Evolutionary conservation across 2,888 invertebrate species (phyloP), one percentile per base, ranked within the genome.

Genomic region (Elgonia sp.): DNA sequence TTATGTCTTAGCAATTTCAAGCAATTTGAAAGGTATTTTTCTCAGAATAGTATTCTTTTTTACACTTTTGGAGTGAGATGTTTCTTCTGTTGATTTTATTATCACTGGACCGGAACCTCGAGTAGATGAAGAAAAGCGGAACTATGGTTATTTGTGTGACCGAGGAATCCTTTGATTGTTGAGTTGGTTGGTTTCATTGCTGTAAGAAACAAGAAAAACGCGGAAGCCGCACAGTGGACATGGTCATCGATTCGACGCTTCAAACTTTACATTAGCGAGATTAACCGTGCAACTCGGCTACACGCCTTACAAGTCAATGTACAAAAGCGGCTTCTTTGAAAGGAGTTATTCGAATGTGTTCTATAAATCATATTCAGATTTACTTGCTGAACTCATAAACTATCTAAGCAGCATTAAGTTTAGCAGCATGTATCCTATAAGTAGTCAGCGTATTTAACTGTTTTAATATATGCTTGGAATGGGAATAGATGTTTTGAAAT

Each of bases 351-450:
- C 90, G 81, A 86, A 63, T 86, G 67, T 62, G 80, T 75, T 77
- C 87, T 82, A 88, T 93, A 93, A 93, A 92, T 93, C 92, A 93
- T 92, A 91, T 90, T 92, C 91, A 89, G 90, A 91, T 91, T 91
- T 91, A 92, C 91, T 91, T 92, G 91, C 90, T 90, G 86, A 88
- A 88, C 88, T 89, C 91, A 89, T 91, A 90, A 92, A 91, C 83
- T 75, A 90, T 57, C 84, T 77, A 81, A 50, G 87, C 50, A 88
- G 86, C 87, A 65, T 89, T 84, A 84, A 88, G 86, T 90, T 86
- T 72, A 86, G 77, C 77, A 75, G 87, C 83, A 84, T 87, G 89
- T 85, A 87, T 82, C 85, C 62, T 80, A 37, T 65, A 62, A 55
- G 37, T 70, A 29, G 81, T 81, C 80, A 53, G 29, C 65, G 55